These are phyloP conservation scores for Pristis pectinata DNA, from an alignment of 2,797 vertebrate species.

Conservation along the genomic window DNA sequence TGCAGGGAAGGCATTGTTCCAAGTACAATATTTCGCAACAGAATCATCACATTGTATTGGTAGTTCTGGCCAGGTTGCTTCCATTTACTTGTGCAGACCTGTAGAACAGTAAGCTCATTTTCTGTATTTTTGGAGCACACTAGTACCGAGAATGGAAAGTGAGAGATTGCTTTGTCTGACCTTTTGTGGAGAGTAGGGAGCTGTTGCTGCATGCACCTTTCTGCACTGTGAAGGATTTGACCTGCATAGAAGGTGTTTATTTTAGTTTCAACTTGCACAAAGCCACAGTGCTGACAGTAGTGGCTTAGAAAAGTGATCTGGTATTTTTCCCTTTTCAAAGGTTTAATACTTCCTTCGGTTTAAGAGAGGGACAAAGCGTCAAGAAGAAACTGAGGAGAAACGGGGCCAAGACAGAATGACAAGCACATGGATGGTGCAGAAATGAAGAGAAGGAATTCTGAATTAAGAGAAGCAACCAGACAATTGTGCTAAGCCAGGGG, in stretches of 20 bases:
- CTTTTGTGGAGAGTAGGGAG: neutral
- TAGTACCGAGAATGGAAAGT: neutral
- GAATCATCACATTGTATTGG: neutral
- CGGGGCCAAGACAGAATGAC: neutral
- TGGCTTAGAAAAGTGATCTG: neutral
- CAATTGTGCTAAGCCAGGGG: neutral
- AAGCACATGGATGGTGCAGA: neutral
- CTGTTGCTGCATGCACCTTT: neutral
- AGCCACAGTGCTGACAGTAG: constrained; percentile 7
- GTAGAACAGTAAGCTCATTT: neutral
- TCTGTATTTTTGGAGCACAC: neutral
- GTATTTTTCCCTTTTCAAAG: neutral
- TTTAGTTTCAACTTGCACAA: constrained; percentile 25
- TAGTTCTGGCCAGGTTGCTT: neutral
- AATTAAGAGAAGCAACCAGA: neutral
- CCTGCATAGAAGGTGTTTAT: neutral
- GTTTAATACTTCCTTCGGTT: neutral
- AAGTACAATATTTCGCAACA: neutral
- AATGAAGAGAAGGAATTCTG: neutral
- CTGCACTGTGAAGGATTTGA: neutral
- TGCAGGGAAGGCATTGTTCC: neutral
- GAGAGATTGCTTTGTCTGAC: neutral
- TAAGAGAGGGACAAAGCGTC: neutral
- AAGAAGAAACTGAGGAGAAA: neutral
- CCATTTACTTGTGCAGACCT: neutral